Evolutionary conservation across 2,113 vertebrate genomes (phyloP).

Genomic region (Meleagris gallopavo): DNA sequence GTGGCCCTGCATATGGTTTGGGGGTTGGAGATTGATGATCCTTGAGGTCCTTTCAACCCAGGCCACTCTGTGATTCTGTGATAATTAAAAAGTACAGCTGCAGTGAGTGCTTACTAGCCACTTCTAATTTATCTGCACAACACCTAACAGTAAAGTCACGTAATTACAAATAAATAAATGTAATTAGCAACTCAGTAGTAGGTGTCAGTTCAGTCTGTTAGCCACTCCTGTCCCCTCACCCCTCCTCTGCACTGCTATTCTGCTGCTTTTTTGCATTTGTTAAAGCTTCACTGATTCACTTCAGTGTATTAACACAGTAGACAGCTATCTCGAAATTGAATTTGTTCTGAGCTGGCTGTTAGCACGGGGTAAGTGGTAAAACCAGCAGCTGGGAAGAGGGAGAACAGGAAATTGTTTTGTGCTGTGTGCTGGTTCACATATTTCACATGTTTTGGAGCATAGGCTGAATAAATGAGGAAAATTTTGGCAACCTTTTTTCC

Average conservation of each 20-base stretch:
- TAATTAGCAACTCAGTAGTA: constrained; percentile 6
- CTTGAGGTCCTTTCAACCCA: too few relatives aligned
- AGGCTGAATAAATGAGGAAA: background rate
- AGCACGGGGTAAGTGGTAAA: background rate
- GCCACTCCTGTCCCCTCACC: background rate
- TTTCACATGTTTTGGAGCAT: background rate
- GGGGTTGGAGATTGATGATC: too few relatives aligned
- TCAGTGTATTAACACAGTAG: background rate
- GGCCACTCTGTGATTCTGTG: too few relatives aligned
- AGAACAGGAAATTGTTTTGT: background rate
- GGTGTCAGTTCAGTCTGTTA: background rate
- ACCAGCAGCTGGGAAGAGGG: background rate
- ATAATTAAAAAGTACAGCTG: background rate
- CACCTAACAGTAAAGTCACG: background rate
- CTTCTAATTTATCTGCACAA: background rate
- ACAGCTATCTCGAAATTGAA: background rate
- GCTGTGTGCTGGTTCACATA: background rate
- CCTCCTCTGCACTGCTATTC: background rate
- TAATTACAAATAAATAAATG: background rate
- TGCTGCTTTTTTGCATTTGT: constrained; percentile 1
- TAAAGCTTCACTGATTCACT: background rate
- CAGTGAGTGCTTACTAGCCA: background rate
- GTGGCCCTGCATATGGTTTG: too few relatives aligned
- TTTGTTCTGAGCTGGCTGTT: background rate
- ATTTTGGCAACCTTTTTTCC: background rate